phyloP scores from a whole-genome alignment of 2,797 vertebrate genomes.

The Micropoecilia bifurca region DNA sequence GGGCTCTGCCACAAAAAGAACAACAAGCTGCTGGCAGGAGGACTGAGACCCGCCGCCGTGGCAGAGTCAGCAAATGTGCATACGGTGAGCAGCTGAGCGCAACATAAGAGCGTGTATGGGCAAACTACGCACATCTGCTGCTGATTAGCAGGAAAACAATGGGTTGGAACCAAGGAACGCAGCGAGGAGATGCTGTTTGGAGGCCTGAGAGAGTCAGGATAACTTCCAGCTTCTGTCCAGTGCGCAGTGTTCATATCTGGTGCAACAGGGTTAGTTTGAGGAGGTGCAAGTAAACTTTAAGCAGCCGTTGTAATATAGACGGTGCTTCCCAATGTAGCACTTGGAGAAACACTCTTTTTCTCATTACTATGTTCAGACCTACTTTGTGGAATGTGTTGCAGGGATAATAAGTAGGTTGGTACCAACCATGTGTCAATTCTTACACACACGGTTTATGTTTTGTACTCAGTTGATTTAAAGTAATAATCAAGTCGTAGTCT shows the following conservation, averaged over 20 bases:
- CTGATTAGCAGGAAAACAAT: constrained; percentile 67
- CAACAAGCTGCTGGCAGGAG: constrained; percentile 38
- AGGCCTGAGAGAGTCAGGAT: constrained; percentile 32
- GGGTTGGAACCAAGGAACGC: constrained; percentile 32
- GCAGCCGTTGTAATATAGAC: constrained; percentile 2
- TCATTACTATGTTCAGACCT: neutral
- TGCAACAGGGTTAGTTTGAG: constrained; percentile 24
- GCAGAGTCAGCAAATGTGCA: constrained; percentile 15
- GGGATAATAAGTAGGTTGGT: neutral
- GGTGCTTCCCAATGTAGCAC: neutral
- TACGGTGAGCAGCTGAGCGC: constrained; percentile 32
- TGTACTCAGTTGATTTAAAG: neutral
- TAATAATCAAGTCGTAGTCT: neutral
- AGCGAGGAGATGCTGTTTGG: constrained; percentile 29
- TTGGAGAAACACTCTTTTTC: neutral
- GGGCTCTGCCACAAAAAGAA: constrained; percentile 29
- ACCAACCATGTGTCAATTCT: neutral
- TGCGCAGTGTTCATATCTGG: constrained; percentile 5
- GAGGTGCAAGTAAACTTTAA: constrained; percentile 15
- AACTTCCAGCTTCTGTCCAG: constrained; percentile 29
- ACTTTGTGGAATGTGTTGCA: neutral
- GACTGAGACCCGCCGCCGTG: constrained; percentile 2
- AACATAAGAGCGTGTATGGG: constrained; percentile 25
- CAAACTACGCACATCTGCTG: constrained; percentile 65
- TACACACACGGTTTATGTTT: neutral